phyloP scores from a whole-genome alignment of 2,888 invertebrate genomes.

The Nipponacmea schrenckii region DNA sequence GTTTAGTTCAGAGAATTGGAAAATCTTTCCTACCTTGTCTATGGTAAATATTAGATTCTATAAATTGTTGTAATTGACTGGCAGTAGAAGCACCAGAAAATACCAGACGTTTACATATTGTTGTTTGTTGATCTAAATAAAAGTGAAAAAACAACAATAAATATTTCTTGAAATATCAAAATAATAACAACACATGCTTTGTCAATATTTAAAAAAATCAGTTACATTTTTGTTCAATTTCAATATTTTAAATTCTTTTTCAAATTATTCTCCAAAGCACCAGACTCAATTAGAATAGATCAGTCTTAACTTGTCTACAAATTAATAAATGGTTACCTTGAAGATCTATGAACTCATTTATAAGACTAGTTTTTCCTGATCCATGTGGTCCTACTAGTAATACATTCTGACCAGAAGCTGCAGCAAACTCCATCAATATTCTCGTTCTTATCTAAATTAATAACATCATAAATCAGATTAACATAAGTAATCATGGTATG shows the following conservation, averaged over 20 bases:
- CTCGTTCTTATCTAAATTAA: constrained; percentile 58
- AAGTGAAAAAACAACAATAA: not conserved
- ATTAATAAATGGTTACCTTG: constrained; percentile 50
- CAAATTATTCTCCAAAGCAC: not conserved
- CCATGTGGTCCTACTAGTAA: constrained; percentile 66
- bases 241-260: too few species aligned
- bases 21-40: constrained; percentile 54
- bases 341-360: constrained; percentile 64
- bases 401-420: constrained; percentile 64
- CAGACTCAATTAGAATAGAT: not conserved
- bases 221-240: too few species aligned
- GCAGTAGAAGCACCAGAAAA: constrained; percentile 65
- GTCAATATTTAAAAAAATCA: too few species aligned
- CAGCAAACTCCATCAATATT: constrained; percentile 66
- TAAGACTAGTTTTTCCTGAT: constrained; percentile 66
- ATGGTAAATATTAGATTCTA: constrained; percentile 67
- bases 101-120: constrained; percentile 62
- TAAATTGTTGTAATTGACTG: constrained; percentile 64
- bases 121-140: constrained; percentile 50
- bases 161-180: not conserved
- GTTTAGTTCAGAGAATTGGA: too few species aligned
- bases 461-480: not conserved
- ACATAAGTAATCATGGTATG: not conserved
- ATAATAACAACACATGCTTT: too few species aligned
- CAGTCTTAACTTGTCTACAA: not conserved